Evolutionary conservation across 2,797 vertebrate genomes (phyloP).

Genomic region (Psittacula derbiana): DNA sequence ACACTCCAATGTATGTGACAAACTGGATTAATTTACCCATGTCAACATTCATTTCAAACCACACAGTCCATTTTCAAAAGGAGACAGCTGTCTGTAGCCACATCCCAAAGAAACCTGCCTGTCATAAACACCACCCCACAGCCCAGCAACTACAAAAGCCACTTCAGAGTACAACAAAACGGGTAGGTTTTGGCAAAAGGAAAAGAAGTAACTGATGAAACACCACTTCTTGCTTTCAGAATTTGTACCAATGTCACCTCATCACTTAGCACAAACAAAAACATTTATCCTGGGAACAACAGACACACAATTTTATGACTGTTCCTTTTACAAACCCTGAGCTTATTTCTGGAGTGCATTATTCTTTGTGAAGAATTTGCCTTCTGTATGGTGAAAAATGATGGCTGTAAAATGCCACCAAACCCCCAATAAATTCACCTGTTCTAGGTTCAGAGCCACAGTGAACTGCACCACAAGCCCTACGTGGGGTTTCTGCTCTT

Average conservation of each 20-base stretch:
- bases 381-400: background rate
- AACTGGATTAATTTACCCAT: slow-evolving; percentile 39
- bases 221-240: background rate
- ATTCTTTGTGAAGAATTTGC: background rate
- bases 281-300: background rate
- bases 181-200: background rate
- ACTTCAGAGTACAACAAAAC: background rate
- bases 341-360: background rate
- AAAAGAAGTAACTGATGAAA: background rate
- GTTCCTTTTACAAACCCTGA: background rate
- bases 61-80: slow-evolving; percentile 4
- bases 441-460: fast-evolving
- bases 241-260: background rate
- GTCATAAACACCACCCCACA: background rate
- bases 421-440: background rate
- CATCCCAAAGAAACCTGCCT: background rate
- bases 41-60: slow-evolving; percentile 16
- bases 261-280: background rate
- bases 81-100: slow-evolving; percentile 49
- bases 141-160: background rate
- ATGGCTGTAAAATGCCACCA: background rate
- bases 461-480: fast-evolving
- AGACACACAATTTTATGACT: background rate
- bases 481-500: fast-evolving
- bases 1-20: slow-evolving; percentile 32